Evolutionary conservation across 2,888 invertebrate species (phyloP), one percentile per base, ranked within the genome.

Genomic region (Pheosia gnoma): DNA sequence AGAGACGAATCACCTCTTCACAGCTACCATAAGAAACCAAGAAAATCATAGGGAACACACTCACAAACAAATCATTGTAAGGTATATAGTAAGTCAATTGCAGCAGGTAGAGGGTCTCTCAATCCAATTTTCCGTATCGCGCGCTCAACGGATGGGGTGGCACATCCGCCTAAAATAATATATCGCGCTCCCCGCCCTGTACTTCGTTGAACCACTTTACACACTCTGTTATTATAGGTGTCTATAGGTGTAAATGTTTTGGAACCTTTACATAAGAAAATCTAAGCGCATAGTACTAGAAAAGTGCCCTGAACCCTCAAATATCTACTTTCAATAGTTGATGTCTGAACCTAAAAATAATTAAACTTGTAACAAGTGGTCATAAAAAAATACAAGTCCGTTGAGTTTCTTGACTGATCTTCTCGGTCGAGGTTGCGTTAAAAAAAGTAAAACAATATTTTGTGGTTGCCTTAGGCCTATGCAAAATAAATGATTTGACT

Each of bases 61-160:
- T 25, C 1, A 25, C 25, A 25, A 25, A 25, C 25, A 25, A 25
- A 25, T 25, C 25, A n/a, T n/a, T 47, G 47, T 47, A 47, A n/a
- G 11, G 9, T 47, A 47, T n/a, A 51, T 25, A 51, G 63, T 74
- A 70, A 78, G 67, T 70, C 70, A 69, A 74, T 78, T 71, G 73
- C 68, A 76, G 59, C 62, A 65, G 66, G 68, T 68, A 74, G 73
- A 73, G 77, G 68, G 67, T 62, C 60, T 61, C 68, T 67, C 74
- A 76, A 77, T 76, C 70, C 66, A 78, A 77, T 77, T 77, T 74
- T 65, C 73, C 73, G 68, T 74, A 68, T 78, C 61, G 64, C 72
- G 67, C 72, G 67, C 75, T 59, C 64, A 53, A 59, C 68, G 60
- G 57, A 25, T 60, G 57, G 38, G 57, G 57, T 55, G 57, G 65